Base-by-base conservation (phyloP, 30 jellyfish, hydroid and myxozoan species). In the Aurelia sp. region DNA sequence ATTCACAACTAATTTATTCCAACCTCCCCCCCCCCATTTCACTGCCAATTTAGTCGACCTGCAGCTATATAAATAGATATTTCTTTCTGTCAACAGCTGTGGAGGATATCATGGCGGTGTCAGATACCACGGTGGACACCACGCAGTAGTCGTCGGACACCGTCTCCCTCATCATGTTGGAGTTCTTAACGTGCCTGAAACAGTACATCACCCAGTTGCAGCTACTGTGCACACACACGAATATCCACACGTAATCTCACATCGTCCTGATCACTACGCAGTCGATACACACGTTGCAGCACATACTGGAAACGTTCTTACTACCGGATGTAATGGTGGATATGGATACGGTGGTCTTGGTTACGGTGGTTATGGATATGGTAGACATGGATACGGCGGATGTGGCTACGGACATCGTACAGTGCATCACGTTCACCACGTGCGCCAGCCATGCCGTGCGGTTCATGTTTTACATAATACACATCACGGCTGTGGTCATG, bases 271-370 rank as follows among this genome's bases (percentile, higher is more conserved):
- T 52, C 89, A 79, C 16, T 79, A 79, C 44, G 89, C 89, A 11
- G 89, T 79, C 9, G 89, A 79, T 52, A 79, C 89, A n/a, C 89
- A 79, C 41, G 89, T 63, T 22, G 72, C 87, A 9, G 84, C 78
- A 12, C 93, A 84, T 68, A 84, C 88, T 15, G 93, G 84, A 48
- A 83, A 84, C 50, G 86, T 72, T 53, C 80, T 77, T 55, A 8
- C 55, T 59, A 76, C 51, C 48, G 91, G 85, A 4, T 76, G 51
- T 77, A 67, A 81, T 48, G 91, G 80, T 24, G 80, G 89, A 2
- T 33, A 38, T 19, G 91, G 84, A 27, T 74, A 70, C 31, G 89
- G 88, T 12, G 51, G 47, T 5, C 70, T 50, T 38, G n/a, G 19
- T 20, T 30, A 67, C 9, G 47, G 71, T n/a, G 84, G 84, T 8